Base-by-base conservation (phyloP, 2,113 vertebrate species). In the Oncorhynchus masou region DNA sequence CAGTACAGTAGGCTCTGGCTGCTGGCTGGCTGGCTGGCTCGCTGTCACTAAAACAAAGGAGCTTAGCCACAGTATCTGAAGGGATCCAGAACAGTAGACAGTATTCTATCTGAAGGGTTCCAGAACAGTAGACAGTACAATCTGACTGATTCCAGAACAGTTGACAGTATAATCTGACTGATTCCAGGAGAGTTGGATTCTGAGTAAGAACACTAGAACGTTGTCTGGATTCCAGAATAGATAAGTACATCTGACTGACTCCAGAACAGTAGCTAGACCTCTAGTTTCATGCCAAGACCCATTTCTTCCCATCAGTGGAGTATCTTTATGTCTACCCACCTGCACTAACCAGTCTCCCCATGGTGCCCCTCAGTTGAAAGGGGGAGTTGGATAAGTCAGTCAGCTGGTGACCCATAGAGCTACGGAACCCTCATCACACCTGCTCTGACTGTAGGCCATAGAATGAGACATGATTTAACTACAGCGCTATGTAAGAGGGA, bases 391-490 rank as follows among this genome's bases (percentile, higher is more conserved):
- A 88, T 90, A 86, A 87, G 88, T 88, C 89, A 79, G 75, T 87
- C 88, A 86, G 57, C 57, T 20, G 57, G 57, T 15, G 57, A 59
- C 80, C 8, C 39, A 39, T 39, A 9, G 39, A 39, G 39, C 39
- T 39, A 85, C 88, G 88, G 89, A 79, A 73, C 86, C 84, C 81
- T 84, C 78, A 85, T 85, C 89, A 88, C 91, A 92, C 90, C 91
- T 92, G 91, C 91, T 90, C 87, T 49, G 86, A 79, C 86, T 92
- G 88, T 91, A 92, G 85, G 87, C 85, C 89, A 1, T 76, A 77
- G 81, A 86, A 85, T 90, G 2, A 88, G 86, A 88, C 86, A 85
- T 89, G 89, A 91, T 89, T 85, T 87, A 88, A 90, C 87, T 90
- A 34, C n/a, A 39, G 34, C 34, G 34, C 34, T 22, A 34, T 13